These are phyloP conservation scores for Knipowitschia caucasica DNA, from an alignment of 2,797 vertebrate species.

Conservation along the genomic window DNA sequence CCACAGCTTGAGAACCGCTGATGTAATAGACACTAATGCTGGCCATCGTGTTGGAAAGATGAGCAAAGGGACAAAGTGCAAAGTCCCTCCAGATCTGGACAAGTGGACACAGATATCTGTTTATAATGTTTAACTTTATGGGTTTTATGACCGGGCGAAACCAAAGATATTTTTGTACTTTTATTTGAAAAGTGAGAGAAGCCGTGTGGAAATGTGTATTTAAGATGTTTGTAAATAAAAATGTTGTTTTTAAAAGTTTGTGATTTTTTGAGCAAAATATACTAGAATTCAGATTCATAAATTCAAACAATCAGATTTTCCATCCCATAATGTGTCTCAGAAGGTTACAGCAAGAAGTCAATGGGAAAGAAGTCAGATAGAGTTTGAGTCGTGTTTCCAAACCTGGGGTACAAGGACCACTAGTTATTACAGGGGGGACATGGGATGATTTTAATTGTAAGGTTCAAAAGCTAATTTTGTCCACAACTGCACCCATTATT, in stretches of 20 bases:
- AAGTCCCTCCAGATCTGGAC: too few species aligned
- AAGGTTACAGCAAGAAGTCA: too few species aligned
- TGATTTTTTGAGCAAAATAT: neutral
- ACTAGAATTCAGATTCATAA: too few species aligned
- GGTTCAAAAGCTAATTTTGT: too few species aligned
- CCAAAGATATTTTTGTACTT: slow-evolving; percentile 51
- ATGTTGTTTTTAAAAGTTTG: slow-evolving; percentile 47
- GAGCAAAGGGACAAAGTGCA: slow-evolving; percentile 6
- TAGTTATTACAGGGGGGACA: too few species aligned
- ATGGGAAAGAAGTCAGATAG: too few species aligned
- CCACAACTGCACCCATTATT: too few species aligned
- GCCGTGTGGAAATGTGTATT: slow-evolving; percentile 49
- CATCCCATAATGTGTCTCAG: too few species aligned
- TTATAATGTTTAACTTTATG: slow-evolving; percentile 20
- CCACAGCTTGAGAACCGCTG: slow-evolving; percentile 15
- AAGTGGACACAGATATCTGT: slow-evolving; percentile 33
- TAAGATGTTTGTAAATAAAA: slow-evolving; percentile 66
- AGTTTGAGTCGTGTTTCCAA: too few species aligned
- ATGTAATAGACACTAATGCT: slow-evolving; percentile 26
- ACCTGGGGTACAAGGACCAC: too few species aligned
- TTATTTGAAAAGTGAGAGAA: slow-evolving; percentile 20
- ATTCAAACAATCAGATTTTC: too few species aligned
- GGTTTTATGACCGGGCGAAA: slow-evolving; percentile 21
- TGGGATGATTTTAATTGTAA: too few species aligned
- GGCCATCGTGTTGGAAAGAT: slow-evolving; percentile 25